Evolutionary conservation across 2,888 invertebrate species (phyloP).

Genomic region (Neocrepidodera transversa): DNA sequence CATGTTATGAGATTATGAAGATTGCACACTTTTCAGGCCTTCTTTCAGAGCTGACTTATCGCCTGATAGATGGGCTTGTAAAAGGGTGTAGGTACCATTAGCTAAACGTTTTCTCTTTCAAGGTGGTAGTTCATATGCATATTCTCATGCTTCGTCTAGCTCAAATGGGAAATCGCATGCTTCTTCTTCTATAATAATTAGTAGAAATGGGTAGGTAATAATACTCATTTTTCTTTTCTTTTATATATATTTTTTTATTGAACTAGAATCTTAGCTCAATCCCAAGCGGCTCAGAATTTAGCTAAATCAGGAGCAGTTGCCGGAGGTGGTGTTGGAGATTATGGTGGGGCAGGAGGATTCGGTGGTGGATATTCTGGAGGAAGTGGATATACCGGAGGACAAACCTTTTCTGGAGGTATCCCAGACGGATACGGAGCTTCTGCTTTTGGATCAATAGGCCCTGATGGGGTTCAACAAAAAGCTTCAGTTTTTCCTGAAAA

Average conservation of each 20-base stretch:
- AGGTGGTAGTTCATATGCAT: constrained; percentile 46
- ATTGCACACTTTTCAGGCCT: neutral
- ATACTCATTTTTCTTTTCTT: neutral
- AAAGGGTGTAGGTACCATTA: constrained; percentile 4
- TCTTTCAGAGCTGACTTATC: neutral
- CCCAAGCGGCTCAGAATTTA: constrained; percentile 14
- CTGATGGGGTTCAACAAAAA: constrained; percentile 65
- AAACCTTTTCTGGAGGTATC: too few relatives aligned
- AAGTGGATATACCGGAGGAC: neutral
- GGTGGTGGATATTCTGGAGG: constrained; percentile 10
- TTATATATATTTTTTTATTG: too few relatives aligned
- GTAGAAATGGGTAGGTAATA: constrained; percentile 32
- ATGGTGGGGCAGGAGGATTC: constrained; percentile 17
- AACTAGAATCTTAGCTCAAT: constrained; percentile 22
- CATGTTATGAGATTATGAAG: neutral
- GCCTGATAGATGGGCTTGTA: neutral
- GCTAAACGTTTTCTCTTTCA: constrained; percentile 37
- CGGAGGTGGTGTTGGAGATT: constrained; percentile 38
- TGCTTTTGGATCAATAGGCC: constrained; percentile 65
- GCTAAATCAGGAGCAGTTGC: constrained; percentile 22
- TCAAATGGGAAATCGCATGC: constrained; percentile 46
- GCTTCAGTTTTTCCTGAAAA: constrained; percentile 68
- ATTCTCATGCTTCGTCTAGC: constrained; percentile 47
- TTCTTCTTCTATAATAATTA: constrained; percentile 45
- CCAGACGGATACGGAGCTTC: constrained; percentile 57